Evolutionary conservation across 2,888 invertebrate species (phyloP).

Genomic region (Tetramorium bicarinatum): DNA sequence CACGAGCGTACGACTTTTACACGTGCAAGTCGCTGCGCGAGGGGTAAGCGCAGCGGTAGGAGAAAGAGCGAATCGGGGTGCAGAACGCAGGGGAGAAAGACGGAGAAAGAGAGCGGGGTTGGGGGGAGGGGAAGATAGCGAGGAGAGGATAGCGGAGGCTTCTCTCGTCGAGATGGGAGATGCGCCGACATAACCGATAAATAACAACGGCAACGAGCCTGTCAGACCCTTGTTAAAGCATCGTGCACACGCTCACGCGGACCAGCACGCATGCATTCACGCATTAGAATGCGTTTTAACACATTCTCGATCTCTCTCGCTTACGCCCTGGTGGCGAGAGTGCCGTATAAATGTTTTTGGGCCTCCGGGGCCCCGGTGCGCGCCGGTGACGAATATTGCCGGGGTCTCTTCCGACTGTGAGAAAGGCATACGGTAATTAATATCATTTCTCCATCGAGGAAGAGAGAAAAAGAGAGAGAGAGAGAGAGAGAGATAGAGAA

Average conservation of each 20-base stretch:
- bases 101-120: not conserved
- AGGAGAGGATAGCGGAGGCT: constrained; percentile 65
- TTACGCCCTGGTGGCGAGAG: constrained; percentile 35
- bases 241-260: constrained; percentile 78
- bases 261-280: constrained; percentile 75
- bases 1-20: constrained; percentile 66
- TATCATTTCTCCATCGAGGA: constrained; percentile 46
- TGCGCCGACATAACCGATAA: constrained; percentile 86
- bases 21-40: constrained; percentile 60
- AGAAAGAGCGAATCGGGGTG: not conserved
- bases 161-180: constrained; percentile 83
- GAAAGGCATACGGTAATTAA: constrained; percentile 69
- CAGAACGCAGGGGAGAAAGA: no score
- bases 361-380: constrained; percentile 56
- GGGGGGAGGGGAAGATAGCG: constrained; percentile 29
- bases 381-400: constrained; percentile 70
- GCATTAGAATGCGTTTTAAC: constrained; percentile 78
- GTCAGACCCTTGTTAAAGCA: constrained; percentile 86
- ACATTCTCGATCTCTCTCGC: constrained; percentile 61
- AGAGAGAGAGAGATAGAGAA: constrained; percentile 1
- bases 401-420: constrained; percentile 51
- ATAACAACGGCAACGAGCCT: constrained; percentile 86
- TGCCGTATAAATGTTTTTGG: constrained; percentile 61
- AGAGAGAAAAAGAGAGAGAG: not conserved
- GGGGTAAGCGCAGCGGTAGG: constrained; percentile 26